Evolutionary conservation across 2,113 vertebrate genomes (phyloP), one percentile per base, ranked within the genome.

Genomic region (Gambusia affinis): DNA sequence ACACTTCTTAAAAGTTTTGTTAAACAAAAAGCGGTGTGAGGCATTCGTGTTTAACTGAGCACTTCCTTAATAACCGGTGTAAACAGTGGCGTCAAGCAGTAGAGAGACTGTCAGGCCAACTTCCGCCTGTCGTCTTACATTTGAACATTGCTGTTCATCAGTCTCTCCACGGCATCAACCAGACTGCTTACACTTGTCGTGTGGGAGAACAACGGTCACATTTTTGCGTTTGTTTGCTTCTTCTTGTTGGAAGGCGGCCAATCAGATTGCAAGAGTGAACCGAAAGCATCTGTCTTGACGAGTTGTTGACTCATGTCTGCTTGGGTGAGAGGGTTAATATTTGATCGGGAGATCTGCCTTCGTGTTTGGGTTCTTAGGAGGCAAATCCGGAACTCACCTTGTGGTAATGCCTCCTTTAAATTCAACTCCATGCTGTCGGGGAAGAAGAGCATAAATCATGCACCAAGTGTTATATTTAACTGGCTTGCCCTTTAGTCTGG

Each of bases 351-450:
- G 60, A 57, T 15, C 1, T 8, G 8, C 29, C 51, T 57, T 57
- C 4, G 3, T 24, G 51, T 57, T 57, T 57, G 51, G 22, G 51
- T 42, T 62, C 27, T 63, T 31, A 17, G 3, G 2, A 12, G 4
- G 19, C 4, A 0, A n/a, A 51, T 61, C 69, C 31, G 7, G 12
- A 65, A 87, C 94, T 95, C 37, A 95, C 94, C 92, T 0, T 73
- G 28, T 0, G 29, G 6, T 66, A 93, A 3, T 1, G 73, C 91
- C 3, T 94, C 91, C 24, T 91, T 80, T 89, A 91, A 79, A 85
- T 86, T 79, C 75, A 94, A 85, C 60, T 88, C 89, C 83, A 64
- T 27, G 80, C 94, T 95, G 89, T 92, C 35, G n/a, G 76, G 77
- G 75, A 88, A 88, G 75, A 90, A 88, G 76, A 88, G 61, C 30